Evolutionary conservation across 2,888 invertebrate genomes (phyloP), one percentile per base, ranked within the genome.

Genomic region (Quadroppia sp.): DNA sequence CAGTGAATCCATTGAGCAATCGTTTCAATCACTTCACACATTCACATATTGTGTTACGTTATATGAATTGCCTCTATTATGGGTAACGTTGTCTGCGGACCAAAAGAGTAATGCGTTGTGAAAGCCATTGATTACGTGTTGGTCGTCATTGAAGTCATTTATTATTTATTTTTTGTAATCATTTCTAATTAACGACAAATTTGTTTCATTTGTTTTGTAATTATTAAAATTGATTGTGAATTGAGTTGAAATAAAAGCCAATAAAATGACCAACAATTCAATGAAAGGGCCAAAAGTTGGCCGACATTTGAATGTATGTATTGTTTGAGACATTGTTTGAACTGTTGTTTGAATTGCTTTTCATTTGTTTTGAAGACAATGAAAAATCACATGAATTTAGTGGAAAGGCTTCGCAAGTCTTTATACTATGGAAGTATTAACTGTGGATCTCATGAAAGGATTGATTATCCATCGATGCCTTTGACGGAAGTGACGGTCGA

Each of bases 351-450:
- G 15, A 45, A 45, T 15, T 13, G 17, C 30, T 56, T 15, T 28
- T 36, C 36, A 36, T 69, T 72, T 73, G 2, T 72, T 59, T 73
- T n/a, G 23, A 15, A 73, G 73, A 28, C 48, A 32, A 64, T 30
- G 50, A 42, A 40, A 30, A 30, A 20, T 36, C 73, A 73, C 32
- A 30, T 28, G 48, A 36, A 13, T 50, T 36, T 73, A 71, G 84
- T 92, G 77, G 87, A 89, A 79, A 86, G 95, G 79, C 90, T 96
- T 79, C 88, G 89, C 23, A 94, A 94, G 83, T 90, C 93, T 2
- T 85, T 96, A 71, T 94, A 94, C 82, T 96, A 92, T 83, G 92
- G 93, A 64, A 50, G 23, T 42, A 64, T 36, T 42, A 71, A 69
- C 20, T 56, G 40, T 13, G 71, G 56, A 71, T 53, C 72, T 25